phyloP scores from a whole-genome alignment of 2,113 vertebrate genomes.

The Notechis scutatus region DNA sequence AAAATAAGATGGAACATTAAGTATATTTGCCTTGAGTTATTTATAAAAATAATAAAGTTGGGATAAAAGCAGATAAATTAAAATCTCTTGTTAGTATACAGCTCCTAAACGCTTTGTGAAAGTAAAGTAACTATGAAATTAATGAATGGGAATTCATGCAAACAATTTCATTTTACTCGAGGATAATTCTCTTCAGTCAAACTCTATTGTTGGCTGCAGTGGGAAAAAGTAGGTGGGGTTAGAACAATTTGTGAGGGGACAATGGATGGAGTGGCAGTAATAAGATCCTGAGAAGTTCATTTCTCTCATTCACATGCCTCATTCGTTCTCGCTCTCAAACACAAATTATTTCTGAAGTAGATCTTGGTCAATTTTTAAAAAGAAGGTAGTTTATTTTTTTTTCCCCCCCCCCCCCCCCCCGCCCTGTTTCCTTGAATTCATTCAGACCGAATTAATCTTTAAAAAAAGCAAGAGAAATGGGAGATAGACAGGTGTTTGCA shows the following conservation, averaged over 20 bases:
- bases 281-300: not conserved
- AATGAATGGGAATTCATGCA: not conserved
- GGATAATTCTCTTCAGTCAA: not conserved
- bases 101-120: not conserved
- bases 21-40: not conserved
- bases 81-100: not conserved
- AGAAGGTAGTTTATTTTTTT: not conserved
- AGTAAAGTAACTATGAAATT: not conserved
- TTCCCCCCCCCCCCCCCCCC: not conserved
- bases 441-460: not conserved
- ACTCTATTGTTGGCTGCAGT: not conserved
- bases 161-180: not conserved
- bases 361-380: not conserved
- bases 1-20: not conserved
- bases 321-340: too few relatives aligned
- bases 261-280: not conserved
- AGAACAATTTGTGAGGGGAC: not conserved
- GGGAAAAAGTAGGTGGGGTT: not conserved
- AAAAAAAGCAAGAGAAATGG: not conserved
- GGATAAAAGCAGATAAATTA: not conserved
- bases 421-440: not conserved
- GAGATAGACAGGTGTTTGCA: not conserved
- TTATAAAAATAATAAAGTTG: not conserved
- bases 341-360: not conserved
- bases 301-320: not conserved